Conservation (phyloP, 2,113 vertebrate genomes). For the Cyphomyrus plagiostoma region DNA sequence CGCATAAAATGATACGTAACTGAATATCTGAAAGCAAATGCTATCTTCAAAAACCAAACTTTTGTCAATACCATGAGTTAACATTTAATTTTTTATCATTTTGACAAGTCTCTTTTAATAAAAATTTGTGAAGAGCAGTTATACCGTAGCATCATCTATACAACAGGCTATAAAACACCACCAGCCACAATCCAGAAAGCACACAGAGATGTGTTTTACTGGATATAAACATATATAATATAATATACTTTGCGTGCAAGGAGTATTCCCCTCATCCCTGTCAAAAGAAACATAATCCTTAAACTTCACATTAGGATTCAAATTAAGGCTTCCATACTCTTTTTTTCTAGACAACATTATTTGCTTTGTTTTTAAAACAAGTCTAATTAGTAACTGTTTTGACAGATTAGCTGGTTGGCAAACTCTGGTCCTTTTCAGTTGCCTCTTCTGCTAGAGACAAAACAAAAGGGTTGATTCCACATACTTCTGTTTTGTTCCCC, state of each 20-base stretch:
- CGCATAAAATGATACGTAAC: conserved; percentile 41
- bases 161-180: conserved; percentile 96
- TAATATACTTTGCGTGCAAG: conserved; percentile 99
- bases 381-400: conserved; percentile 54
- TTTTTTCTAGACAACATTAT: conserved; percentile 63
- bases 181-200: conserved; percentile 82
- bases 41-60: conserved; percentile 81
- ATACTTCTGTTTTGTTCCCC: conserved; percentile 3
- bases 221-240: conserved; percentile 97
- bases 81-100: conserved; percentile 74
- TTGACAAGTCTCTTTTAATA: conserved; percentile 61
- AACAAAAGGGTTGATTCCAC: neutral
- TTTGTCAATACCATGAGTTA: conserved; percentile 91
- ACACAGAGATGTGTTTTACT: conserved; percentile 84
- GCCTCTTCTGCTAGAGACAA: neutral
- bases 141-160: conserved; percentile 90
- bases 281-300: conserved; percentile 59
- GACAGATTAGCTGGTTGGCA: neutral
- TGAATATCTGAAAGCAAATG: conserved; percentile 72
- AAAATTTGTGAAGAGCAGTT: conserved; percentile 87
- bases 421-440: neutral
- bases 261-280: conserved; percentile 75
- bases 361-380: conserved; percentile 49
- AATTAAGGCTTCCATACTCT: conserved; percentile 77
- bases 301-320: conserved; percentile 70